These are phyloP conservation scores for Apogon talboti DNA, from an alignment of 2,797 vertebrate species.

Conservation along the genomic window DNA sequence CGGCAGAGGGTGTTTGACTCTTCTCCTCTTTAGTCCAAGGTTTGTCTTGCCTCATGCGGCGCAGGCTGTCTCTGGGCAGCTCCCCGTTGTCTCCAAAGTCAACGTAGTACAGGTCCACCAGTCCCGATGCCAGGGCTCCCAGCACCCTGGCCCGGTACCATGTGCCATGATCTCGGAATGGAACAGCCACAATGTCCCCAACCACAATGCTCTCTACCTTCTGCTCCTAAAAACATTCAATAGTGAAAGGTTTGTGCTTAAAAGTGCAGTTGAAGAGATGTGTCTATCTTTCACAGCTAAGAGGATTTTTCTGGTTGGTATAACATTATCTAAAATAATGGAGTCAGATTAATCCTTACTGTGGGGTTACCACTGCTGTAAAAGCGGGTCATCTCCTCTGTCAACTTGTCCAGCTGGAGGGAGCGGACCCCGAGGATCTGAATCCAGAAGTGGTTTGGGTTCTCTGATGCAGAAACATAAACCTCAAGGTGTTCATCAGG, in stretches of 20 bases:
- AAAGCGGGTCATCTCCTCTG: conserved; percentile 87
- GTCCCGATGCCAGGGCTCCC: conserved; percentile 80
- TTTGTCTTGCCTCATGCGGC: conserved; percentile 84
- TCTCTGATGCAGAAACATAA: conserved; percentile 89
- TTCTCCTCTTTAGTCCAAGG: too few relatives aligned
- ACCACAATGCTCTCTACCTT: conserved; percentile 75
- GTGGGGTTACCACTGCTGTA: conserved; percentile 70
- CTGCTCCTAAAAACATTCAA: conserved; percentile 75
- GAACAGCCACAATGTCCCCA: conserved; percentile 92
- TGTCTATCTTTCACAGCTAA: too few relatives aligned
- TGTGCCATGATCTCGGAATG: conserved; percentile 71
- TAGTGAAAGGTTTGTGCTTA: too few relatives aligned
- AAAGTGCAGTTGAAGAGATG: too few relatives aligned
- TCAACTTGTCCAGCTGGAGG: conserved; percentile 90
- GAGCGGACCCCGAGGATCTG: conserved; percentile 91
- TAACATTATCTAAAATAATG: too few relatives aligned
- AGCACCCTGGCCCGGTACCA: conserved; percentile 92
- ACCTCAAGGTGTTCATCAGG: conserved; percentile 91
- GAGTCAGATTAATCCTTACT: conserved; percentile 65
- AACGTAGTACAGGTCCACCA: conserved; percentile 89
- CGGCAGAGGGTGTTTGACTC: neutral
- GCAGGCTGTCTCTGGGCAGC: conserved; percentile 78
- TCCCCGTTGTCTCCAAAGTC: conserved; percentile 92
- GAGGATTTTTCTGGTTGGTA: too few relatives aligned
- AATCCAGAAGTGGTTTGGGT: conserved; percentile 94